phyloP scores from a whole-genome alignment of 2,888 invertebrate genomes.

The Willowsia nigromaculata region DNA sequence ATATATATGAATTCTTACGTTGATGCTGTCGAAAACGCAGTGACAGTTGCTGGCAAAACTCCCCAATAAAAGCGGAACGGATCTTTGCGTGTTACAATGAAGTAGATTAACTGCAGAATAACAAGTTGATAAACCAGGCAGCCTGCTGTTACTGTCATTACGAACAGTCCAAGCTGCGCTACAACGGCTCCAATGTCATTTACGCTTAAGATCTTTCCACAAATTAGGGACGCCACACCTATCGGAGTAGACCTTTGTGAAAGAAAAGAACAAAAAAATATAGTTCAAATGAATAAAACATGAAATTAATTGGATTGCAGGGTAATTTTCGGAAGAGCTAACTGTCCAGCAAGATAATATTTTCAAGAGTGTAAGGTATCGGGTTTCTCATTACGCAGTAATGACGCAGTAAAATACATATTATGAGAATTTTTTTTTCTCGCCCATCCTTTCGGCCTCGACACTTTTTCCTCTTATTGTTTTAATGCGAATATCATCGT shows the following conservation, averaged over 20 bases:
- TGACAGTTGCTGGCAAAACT: constrained; percentile 90
- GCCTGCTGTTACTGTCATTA: constrained; percentile 90
- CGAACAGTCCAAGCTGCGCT: constrained; percentile 82
- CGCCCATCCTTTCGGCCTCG: neutral
- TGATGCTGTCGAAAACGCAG: constrained; percentile 94
- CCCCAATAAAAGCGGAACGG: constrained; percentile 93
- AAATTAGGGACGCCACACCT: constrained; percentile 91
- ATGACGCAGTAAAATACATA: neutral
- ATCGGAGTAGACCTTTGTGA: constrained; percentile 86
- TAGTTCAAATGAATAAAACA: neutral
- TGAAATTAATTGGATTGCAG: constrained; percentile 6
- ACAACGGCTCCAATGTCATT: constrained; percentile 84
- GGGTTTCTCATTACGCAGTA: neutral
- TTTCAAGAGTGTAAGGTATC: neutral
- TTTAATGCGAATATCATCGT: neutral
- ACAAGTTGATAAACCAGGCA: constrained; percentile 91
- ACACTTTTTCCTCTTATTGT: neutral
- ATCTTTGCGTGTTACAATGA: constrained; percentile 89
- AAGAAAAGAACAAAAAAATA: too few relatives aligned
- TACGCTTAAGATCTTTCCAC: constrained; percentile 89
- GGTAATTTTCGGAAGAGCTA: neutral
- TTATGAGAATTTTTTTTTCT: neutral
- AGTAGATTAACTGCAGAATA: constrained; percentile 91
- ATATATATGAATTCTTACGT: constrained; percentile 84
- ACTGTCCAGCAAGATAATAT: neutral